A percentile compares a stretch with the other conserved stretches of the same genome.
These are phyloP conservation scores for Mamestra brassicae DNA, from an alignment of 2,888 invertebrate species.

Conservation along the genomic window DNA sequence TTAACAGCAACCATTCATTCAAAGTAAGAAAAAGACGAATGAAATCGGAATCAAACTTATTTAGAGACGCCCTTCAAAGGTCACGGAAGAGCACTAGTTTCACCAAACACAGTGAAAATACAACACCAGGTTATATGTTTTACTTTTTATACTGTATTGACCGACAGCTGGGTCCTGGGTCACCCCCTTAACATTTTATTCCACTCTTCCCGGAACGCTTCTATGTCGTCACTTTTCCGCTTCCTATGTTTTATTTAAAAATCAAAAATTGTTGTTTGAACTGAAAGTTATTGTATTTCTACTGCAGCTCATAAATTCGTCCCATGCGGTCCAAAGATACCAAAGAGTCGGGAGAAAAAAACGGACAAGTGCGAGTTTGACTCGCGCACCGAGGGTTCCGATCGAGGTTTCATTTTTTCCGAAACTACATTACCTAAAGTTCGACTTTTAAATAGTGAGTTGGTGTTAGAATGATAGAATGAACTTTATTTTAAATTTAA, in stretches of 20 bases:
- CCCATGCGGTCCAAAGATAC: background rate
- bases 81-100: conserved; percentile 75
- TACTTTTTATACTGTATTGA: too few species aligned
- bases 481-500: too few species aligned
- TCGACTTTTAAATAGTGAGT: too few species aligned
- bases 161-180: too few species aligned
- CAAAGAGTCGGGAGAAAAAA: background rate
- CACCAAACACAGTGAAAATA: conserved; percentile 73
- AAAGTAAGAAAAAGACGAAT: conserved; percentile 83
- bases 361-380: too few species aligned
- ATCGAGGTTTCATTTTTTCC: too few species aligned
- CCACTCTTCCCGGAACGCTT: too few species aligned
- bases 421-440: too few species aligned
- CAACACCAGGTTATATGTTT: conserved; percentile 70
- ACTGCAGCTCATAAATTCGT: background rate
- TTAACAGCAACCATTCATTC: conserved; percentile 81
- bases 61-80: conserved; percentile 80
- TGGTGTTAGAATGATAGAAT: too few species aligned
- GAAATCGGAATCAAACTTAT: conserved; percentile 83
- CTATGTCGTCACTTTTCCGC: too few species aligned
- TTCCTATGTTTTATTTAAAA: background rate
- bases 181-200: too few species aligned
- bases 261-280: background rate
- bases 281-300: background rate
- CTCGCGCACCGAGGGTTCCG: too few species aligned